These are phyloP conservation scores for Machimus atricapillus DNA, from an alignment of 2,888 invertebrate species.

Conservation along the genomic window DNA sequence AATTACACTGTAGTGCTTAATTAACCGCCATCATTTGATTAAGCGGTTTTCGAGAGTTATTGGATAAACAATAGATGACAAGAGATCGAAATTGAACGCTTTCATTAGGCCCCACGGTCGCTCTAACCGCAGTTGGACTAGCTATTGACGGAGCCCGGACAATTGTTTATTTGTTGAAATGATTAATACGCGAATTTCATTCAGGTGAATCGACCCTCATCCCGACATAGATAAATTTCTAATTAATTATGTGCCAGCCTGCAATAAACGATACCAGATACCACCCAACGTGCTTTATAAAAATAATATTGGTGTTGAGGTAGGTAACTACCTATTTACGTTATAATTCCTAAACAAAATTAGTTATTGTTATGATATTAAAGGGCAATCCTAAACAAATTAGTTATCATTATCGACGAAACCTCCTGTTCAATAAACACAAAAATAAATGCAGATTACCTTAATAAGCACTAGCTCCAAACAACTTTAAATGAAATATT, in stretches of 20 bases:
- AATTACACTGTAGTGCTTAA: constrained; percentile 12
- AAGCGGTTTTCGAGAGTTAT: constrained; percentile 5
- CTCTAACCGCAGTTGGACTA: background rate
- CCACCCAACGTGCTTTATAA: background rate
- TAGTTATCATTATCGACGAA: background rate
- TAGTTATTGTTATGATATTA: background rate
- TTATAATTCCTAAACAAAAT: background rate
- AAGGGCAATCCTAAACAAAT: background rate
- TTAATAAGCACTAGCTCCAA: too few species aligned
- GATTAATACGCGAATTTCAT: constrained; percentile 8
- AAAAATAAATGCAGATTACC: too few species aligned
- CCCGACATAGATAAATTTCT: background rate
- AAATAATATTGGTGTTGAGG: background rate
- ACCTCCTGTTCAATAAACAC: too few species aligned
- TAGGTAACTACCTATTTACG: background rate
- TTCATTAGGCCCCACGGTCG: background rate
- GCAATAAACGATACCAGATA: background rate
- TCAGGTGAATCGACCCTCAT: background rate
- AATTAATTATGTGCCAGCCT: background rate
- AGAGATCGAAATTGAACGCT: background rate
- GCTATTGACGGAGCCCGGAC: background rate
- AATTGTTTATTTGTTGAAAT: constrained; percentile 8
- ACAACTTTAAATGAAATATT: too few species aligned
- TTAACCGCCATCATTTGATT: constrained; percentile 27
- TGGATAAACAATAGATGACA: constrained; percentile 6